A percentile compares a stretch with the other conserved stretches of the same genome.
Evolutionary conservation across 2,797 vertebrate species (phyloP).

Genomic region (Vespertilio murinus): DNA sequence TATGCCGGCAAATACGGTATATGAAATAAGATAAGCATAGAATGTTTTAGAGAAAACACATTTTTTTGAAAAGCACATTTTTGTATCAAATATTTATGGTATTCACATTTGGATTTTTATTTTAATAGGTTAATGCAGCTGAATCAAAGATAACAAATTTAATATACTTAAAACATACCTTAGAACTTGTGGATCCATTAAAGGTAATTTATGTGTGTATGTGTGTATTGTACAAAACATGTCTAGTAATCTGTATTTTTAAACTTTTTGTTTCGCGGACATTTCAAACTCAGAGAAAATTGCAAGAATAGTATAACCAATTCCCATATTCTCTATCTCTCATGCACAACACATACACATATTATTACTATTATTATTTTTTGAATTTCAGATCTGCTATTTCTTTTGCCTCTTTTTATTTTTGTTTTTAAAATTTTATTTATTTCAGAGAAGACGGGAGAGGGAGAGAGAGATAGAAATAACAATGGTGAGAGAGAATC

Average conservation of each 20-base stretch:
- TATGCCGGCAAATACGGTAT: too few relatives aligned
- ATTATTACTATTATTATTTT: not conserved
- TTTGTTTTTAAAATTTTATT: too few relatives aligned
- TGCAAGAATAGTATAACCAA: not conserved
- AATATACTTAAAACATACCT: constrained; percentile 96
- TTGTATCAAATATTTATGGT: not conserved
- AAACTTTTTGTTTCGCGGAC: constrained; percentile 50
- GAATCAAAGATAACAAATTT: constrained; percentile 97
- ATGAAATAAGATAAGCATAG: not conserved
- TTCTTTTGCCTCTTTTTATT: too few relatives aligned
- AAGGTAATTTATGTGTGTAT: constrained; percentile 85
- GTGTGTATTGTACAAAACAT: constrained; percentile 19
- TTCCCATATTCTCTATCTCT: not conserved
- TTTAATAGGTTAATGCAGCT: constrained; percentile 91
- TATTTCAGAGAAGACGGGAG: too few relatives aligned
- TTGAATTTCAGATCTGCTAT: too few relatives aligned
- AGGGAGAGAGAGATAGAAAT: too few relatives aligned
- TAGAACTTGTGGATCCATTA: constrained; percentile 93
- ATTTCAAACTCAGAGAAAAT: not conserved
- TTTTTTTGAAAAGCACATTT: constrained; percentile 8
- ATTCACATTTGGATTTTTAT: constrained; percentile 56
- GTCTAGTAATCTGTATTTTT: not conserved
- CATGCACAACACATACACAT: not conserved
- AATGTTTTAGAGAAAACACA: constrained; percentile 1
- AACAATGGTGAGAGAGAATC: too few relatives aligned